These are phyloP conservation scores for Hipposideros larvatus DNA, from an alignment of 2,797 vertebrate species.

Conservation along the genomic window DNA sequence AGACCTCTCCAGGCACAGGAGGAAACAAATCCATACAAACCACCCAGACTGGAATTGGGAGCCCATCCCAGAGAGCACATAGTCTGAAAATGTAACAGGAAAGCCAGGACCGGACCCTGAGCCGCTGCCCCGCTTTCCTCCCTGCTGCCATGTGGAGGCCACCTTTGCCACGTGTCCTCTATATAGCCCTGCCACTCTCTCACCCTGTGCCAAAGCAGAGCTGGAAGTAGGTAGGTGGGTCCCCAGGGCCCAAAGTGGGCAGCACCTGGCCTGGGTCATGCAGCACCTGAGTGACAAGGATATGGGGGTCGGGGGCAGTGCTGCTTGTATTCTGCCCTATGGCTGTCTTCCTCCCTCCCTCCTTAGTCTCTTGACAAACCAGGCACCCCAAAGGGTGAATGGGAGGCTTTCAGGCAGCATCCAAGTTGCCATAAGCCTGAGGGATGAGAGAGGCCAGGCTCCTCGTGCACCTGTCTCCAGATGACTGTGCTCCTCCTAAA, in stretches of 20 bases:
- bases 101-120: no score
- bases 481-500: no score
- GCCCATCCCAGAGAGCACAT: background rate
- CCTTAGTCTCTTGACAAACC: background rate
- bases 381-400: background rate
- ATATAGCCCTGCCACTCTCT: background rate
- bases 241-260: background rate
- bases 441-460: background rate
- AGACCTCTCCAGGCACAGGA: background rate
- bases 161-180: background rate
- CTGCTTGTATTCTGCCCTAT: no score
- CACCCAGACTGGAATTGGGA: background rate
- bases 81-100: no score
- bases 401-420: background rate
- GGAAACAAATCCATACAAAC: background rate
- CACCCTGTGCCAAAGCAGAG: background rate
- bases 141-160: background rate
- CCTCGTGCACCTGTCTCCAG: background rate
- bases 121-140: background rate
- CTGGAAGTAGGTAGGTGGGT: background rate
- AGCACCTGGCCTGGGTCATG: background rate
- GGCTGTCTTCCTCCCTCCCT: background rate
- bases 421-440: background rate
- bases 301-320: accelerated
- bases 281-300: background rate